Evolutionary conservation across 2,113 vertebrate species (phyloP).

Genomic region (Ivindomyrus marchei): DNA sequence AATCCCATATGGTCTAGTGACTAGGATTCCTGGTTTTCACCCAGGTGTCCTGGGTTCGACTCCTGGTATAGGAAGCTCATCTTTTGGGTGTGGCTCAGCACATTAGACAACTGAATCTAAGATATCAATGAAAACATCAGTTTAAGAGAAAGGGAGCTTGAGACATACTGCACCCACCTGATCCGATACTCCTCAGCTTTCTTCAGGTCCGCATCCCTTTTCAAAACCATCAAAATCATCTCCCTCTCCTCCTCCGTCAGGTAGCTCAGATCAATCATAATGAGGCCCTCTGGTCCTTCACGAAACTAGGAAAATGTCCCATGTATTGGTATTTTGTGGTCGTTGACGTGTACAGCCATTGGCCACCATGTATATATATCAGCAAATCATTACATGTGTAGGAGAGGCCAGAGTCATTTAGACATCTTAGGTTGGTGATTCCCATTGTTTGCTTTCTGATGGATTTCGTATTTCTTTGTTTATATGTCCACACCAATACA

Average conservation of each 20-base stretch:
- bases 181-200: conserved; percentile 80
- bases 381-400: not conserved
- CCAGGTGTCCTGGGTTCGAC: not conserved
- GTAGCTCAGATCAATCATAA: conserved; percentile 94
- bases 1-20: not conserved
- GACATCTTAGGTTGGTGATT: not conserved
- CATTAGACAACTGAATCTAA: not conserved
- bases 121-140: not conserved
- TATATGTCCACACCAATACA: not conserved
- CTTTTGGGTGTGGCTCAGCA: not conserved
- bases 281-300: conserved; percentile 30
- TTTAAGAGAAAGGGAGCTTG: not conserved
- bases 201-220: conserved; percentile 81
- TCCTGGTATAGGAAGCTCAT: not conserved
- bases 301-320: not conserved
- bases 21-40: not conserved
- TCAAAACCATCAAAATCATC: conserved; percentile 81
- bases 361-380: not conserved
- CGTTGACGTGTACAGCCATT: not conserved
- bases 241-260: conserved; percentile 89
- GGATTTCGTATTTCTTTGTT: not conserved
- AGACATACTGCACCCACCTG: conserved; percentile 61
- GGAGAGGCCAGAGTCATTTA: not conserved
- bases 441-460: not conserved
- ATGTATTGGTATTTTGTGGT: not conserved